A percentile compares a stretch with the other conserved stretches of the same genome.
phyloP scores from a whole-genome alignment of 1,140 invertebrate genomes.

The Contarinia nasturtii region DNA sequence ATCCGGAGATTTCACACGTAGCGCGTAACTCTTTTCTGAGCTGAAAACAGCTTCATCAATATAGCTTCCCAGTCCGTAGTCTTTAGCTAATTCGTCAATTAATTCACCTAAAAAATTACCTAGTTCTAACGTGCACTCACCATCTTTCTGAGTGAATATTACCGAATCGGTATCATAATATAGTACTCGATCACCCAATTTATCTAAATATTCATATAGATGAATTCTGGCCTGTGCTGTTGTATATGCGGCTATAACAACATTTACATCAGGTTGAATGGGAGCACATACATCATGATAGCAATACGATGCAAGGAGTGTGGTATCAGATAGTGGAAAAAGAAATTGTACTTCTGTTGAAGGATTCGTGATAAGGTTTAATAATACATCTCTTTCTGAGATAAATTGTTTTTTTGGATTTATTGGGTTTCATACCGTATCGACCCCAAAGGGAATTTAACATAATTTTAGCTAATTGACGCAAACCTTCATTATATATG shows the following conservation, averaged over 20 bases:
- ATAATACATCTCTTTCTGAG: too few relatives aligned
- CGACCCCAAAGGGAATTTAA: constrained; percentile 7
- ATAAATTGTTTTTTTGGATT: too few relatives aligned
- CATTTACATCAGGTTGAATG: too few relatives aligned
- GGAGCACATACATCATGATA: too few relatives aligned
- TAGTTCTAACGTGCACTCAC: neutral
- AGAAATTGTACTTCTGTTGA: too few relatives aligned
- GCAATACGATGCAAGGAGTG: too few relatives aligned
- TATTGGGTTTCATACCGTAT: constrained; percentile 2
- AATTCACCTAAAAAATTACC: constrained; percentile 14
- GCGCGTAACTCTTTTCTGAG: too few relatives aligned
- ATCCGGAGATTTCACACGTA: too few relatives aligned
- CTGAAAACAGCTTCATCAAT: too few relatives aligned
- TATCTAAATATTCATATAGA: neutral
- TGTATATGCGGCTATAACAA: neutral
- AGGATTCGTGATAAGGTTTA: too few relatives aligned
- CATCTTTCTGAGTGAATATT: neutral
- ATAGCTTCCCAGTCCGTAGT: too few relatives aligned
- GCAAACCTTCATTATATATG: neutral
- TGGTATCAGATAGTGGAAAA: too few relatives aligned
- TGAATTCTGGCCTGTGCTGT: neutral
- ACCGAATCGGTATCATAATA: neutral
- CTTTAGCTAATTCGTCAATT: constrained; percentile 11
- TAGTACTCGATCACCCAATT: neutral
- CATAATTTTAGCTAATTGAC: constrained; percentile 4